phyloP scores from a whole-genome alignment of 2,797 vertebrate species.

The Rhabdophis nuchalis region DNA sequence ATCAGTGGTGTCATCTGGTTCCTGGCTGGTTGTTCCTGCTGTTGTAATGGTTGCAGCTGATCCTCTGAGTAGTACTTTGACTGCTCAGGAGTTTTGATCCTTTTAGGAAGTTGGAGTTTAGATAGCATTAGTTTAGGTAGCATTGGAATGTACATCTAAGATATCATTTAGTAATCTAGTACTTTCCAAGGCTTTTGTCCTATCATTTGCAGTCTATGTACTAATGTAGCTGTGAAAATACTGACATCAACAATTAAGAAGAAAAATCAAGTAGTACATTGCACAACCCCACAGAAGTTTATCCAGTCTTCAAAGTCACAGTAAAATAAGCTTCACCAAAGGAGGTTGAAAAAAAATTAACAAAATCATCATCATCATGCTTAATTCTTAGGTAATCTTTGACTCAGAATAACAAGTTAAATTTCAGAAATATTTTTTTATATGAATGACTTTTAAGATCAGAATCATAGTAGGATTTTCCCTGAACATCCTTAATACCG shows the following conservation, averaged over 20 bases:
- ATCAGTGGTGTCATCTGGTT: neutral
- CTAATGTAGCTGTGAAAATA: neutral
- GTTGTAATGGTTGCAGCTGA: neutral
- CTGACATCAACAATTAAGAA: neutral
- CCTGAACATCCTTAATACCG: neutral
- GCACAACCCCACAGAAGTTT: neutral
- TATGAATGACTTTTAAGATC: neutral
- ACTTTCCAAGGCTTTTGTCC: neutral
- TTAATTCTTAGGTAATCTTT: neutral
- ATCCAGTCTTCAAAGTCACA: neutral
- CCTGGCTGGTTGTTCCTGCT: neutral
- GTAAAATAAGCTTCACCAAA: neutral
- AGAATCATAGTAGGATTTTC: neutral
- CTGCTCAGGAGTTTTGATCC: neutral
- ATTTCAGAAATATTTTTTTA: neutral
- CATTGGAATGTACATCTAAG: neutral
- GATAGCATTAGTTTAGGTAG: neutral
- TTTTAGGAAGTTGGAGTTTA: neutral
- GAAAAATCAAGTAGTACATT: neutral
- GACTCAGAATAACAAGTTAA: neutral
- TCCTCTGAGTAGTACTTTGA: neutral
- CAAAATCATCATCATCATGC: neutral
- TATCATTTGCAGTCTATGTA: neutral
- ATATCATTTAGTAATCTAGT: neutral
- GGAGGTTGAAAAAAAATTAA: neutral